Evolutionary conservation across 2,113 vertebrate genomes (phyloP).

Genomic region (Manacus vitellinus): DNA sequence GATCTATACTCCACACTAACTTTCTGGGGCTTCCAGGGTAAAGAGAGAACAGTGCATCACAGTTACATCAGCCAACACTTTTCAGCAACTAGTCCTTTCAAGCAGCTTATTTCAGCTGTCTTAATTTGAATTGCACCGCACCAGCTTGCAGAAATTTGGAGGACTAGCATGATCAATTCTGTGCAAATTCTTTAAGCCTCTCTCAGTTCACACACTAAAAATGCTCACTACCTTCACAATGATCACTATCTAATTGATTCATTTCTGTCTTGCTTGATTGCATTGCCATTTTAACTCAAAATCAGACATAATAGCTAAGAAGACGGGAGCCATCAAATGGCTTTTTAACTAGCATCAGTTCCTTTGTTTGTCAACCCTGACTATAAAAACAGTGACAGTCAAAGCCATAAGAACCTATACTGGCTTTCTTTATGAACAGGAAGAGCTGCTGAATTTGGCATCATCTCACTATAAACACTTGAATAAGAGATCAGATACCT

Average conservation of each 20-base stretch:
- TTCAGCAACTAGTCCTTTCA: not conserved
- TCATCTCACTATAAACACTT: not conserved
- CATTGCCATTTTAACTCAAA: slow-evolving; percentile 2
- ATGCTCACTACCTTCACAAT: not conserved
- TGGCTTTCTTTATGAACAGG: not conserved
- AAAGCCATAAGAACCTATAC: not conserved
- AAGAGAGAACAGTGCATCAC: not conserved
- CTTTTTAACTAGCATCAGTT: not conserved
- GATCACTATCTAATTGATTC: not conserved
- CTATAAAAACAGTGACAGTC: not conserved
- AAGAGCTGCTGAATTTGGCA: not conserved
- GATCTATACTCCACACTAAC: not conserved
- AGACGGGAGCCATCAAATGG: not conserved
- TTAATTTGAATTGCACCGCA: not conserved
- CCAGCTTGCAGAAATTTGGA: not conserved
- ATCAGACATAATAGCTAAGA: not conserved
- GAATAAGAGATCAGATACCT: not conserved
- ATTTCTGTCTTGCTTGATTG: slow-evolving; percentile 23
- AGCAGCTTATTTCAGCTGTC: not conserved
- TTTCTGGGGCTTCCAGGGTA: not conserved
- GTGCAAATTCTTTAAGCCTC: not conserved
- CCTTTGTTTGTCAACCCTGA: not conserved
- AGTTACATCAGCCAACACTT: not conserved
- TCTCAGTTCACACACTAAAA: not conserved
- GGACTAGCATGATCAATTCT: not conserved